Percentiles rank a stretch among this genome's conserved stretches.
Evolutionary conservation across 2,888 invertebrate genomes (phyloP).

Genomic region (Cheiracanthium punctorium): DNA sequence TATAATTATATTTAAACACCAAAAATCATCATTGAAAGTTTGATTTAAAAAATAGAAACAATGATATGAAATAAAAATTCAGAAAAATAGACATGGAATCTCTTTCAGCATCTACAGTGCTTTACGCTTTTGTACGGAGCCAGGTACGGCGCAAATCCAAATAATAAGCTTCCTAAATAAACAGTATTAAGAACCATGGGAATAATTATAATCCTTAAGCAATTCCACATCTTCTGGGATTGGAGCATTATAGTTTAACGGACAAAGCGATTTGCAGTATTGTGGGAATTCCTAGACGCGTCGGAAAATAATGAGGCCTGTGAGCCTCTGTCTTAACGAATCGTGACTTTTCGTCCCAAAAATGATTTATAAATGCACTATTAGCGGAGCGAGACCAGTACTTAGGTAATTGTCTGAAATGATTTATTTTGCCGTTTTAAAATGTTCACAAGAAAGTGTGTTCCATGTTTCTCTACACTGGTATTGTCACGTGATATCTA

Average conservation of each 20-base stretch:
- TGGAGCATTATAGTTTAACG: constrained; percentile 1
- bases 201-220: constrained; percentile 5
- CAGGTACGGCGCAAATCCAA: neutral
- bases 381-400: neutral
- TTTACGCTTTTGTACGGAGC: too few relatives aligned
- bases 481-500: too few relatives aligned
- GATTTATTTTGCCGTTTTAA: neutral
- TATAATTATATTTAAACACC: too few relatives aligned
- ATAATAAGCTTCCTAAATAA: neutral
- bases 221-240: constrained; percentile 5
- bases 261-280: neutral
- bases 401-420: neutral
- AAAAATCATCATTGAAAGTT: too few relatives aligned
- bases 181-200: neutral
- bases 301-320: neutral
- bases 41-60: too few relatives aligned
- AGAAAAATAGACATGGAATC: too few relatives aligned
- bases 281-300: neutral
- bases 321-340: constrained; percentile 6
- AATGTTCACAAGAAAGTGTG: too few relatives aligned
- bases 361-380: constrained; percentile 8
- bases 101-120: too few relatives aligned
- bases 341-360: constrained; percentile 8
- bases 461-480: too few relatives aligned
- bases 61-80: too few relatives aligned